Conservation (phyloP, 2,888 invertebrate genomes). For the Myopa testacea region DNA sequence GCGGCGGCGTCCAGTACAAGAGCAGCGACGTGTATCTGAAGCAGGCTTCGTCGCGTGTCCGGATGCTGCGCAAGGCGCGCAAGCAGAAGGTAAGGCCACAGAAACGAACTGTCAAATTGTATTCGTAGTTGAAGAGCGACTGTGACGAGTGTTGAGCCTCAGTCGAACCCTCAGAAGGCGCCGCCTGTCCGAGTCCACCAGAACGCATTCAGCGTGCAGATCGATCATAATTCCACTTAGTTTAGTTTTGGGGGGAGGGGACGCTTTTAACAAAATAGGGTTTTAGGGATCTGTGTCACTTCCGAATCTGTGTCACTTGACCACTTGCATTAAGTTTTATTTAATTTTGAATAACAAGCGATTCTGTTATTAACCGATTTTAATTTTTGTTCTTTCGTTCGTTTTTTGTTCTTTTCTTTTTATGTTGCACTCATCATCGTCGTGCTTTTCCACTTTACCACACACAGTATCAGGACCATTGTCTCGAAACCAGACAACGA, state of each 20-base stretch:
- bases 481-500: slow-evolving; percentile 65
- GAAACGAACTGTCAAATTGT: neutral
- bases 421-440: slow-evolving; percentile 42
- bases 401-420: slow-evolving; percentile 44
- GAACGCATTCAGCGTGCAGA: too few relatives aligned
- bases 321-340: neutral
- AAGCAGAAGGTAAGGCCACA: slow-evolving; percentile 64
- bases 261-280: too few relatives aligned
- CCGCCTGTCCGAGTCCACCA: too few relatives aligned
- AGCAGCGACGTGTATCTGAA: slow-evolving; percentile 62
- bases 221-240: too few relatives aligned
- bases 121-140: neutral
- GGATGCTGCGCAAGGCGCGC: slow-evolving; percentile 66
- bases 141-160: neutral
- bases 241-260: too few relatives aligned
- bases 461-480: slow-evolving; percentile 65
- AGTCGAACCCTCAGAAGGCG: too few relatives aligned
- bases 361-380: slow-evolving; percentile 38
- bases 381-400: slow-evolving; percentile 45
- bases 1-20: slow-evolving; percentile 14
- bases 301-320: too few relatives aligned
- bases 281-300: too few relatives aligned
- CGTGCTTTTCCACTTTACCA: slow-evolving; percentile 17
- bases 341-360: slow-evolving; percentile 24
- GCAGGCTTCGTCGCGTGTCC: slow-evolving; percentile 66